A percentile compares a stretch with the other conserved stretches of the same genome.
Evolutionary conservation across 2,797 vertebrate species (phyloP).

Genomic region (Kryptolebias ocellatus): DNA sequence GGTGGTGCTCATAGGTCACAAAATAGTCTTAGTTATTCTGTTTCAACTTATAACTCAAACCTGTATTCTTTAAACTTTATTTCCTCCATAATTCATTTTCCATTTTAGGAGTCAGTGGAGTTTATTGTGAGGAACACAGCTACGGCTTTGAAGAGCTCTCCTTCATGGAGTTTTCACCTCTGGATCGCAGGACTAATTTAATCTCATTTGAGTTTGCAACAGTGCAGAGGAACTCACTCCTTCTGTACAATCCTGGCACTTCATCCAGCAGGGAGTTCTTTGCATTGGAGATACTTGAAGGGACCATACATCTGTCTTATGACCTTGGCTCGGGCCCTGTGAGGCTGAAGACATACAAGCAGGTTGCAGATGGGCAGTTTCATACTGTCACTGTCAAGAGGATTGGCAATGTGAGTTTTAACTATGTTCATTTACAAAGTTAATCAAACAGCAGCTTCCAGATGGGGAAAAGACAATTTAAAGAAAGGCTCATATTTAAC

Average conservation of each 20-base stretch:
- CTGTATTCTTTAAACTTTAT: neutral
- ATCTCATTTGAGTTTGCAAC: constrained; percentile 83
- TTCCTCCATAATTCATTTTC: constrained; percentile 2
- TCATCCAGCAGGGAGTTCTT: constrained; percentile 75
- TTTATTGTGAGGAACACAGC: constrained; percentile 78
- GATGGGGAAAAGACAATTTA: neutral
- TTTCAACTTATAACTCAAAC: no score
- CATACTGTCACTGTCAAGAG: constrained; percentile 79
- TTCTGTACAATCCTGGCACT: constrained; percentile 78
- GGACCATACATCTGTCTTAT: constrained; percentile 74
- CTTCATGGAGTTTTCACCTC: constrained; percentile 81
- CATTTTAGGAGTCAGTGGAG: constrained; percentile 75
- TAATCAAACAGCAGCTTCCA: neutral
- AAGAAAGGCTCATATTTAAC: constrained; percentile 28
- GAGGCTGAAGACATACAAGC: constrained; percentile 74
- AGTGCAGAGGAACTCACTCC: constrained; percentile 74
- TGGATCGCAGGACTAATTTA: constrained; percentile 82
- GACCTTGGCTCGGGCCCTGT: constrained; percentile 81
- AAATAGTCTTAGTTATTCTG: no score
- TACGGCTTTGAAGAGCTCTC: constrained; percentile 84
- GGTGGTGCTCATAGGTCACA: no score
- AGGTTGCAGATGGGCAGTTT: constrained; percentile 81
- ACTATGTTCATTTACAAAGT: neutral
- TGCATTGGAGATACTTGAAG: constrained; percentile 79
- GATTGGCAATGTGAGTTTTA: constrained; percentile 78